These are phyloP conservation scores for Tupiocoris notatus DNA, from an alignment of 2,888 invertebrate species.

Conservation along the genomic window DNA sequence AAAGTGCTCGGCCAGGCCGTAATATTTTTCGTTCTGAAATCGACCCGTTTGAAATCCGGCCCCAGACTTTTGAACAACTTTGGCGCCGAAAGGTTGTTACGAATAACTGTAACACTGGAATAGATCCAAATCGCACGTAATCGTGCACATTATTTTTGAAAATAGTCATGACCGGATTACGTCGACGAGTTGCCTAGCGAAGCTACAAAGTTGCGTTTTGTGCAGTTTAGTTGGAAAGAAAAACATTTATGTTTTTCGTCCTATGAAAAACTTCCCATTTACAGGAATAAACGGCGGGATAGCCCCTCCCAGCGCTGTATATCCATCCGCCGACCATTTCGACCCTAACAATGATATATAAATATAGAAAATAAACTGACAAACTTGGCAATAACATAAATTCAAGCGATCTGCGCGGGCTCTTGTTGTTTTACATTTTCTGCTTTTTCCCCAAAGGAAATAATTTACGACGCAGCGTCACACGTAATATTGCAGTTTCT, in stretches of 20 bases:
- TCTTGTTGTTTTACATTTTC: neutral
- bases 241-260: neutral
- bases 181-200: too few species aligned
- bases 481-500: neutral
- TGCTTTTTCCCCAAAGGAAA: neutral
- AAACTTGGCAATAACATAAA: neutral
- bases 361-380: neutral
- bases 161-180: too few species aligned
- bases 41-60: too few species aligned
- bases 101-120: too few species aligned
- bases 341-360: neutral
- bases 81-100: too few species aligned
- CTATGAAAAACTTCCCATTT: neutral
- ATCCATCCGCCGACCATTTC: neutral
- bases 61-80: too few species aligned
- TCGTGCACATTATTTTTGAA: too few species aligned
- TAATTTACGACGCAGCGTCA: neutral
- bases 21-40: too few species aligned
- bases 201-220: too few species aligned
- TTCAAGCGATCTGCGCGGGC: neutral
- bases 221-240: too few species aligned
- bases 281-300: neutral
- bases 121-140: too few species aligned
- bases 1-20: too few species aligned
- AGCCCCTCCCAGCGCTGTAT: neutral